Evolutionary conservation across 1,140 invertebrate genomes (phyloP).

Genomic region (Drosophila nikananu): DNA sequence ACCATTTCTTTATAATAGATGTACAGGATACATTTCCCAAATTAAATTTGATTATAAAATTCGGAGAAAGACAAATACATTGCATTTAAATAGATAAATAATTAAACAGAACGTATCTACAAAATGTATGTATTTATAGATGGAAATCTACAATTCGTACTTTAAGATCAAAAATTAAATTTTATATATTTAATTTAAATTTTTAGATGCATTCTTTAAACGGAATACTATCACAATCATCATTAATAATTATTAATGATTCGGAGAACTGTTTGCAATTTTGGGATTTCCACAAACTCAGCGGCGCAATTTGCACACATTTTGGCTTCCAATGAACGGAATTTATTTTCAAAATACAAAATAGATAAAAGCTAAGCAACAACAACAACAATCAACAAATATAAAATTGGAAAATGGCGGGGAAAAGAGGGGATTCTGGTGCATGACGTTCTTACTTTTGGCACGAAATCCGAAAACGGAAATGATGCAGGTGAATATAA

Average conservation of each 20-base stretch:
- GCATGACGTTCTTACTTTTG: slow-evolving; percentile 48
- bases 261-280: slow-evolving; percentile 24
- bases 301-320: slow-evolving; percentile 56
- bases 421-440: not conserved
- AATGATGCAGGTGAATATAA: slow-evolving; percentile 41
- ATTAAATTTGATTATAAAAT: not conserved
- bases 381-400: slow-evolving; percentile 14
- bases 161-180: not conserved
- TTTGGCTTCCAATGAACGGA: slow-evolving; percentile 55
- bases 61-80: slow-evolving; percentile 3
- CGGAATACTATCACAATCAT: not conserved
- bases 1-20: slow-evolving; percentile 15
- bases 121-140: not conserved
- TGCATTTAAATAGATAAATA: not conserved
- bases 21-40: too few relatives aligned
- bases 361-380: slow-evolving; percentile 56
- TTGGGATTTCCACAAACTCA: slow-evolving; percentile 36
- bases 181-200: not conserved
- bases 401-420: slow-evolving; percentile 4
- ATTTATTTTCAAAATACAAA: slow-evolving; percentile 53
- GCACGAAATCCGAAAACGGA: slow-evolving; percentile 51
- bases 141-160: not conserved
- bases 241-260: slow-evolving; percentile 28
- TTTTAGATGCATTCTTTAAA: not conserved
- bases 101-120: not conserved